Evolutionary conservation across 2,113 vertebrate species (phyloP).

Genomic region (Pungitius pungitius): DNA sequence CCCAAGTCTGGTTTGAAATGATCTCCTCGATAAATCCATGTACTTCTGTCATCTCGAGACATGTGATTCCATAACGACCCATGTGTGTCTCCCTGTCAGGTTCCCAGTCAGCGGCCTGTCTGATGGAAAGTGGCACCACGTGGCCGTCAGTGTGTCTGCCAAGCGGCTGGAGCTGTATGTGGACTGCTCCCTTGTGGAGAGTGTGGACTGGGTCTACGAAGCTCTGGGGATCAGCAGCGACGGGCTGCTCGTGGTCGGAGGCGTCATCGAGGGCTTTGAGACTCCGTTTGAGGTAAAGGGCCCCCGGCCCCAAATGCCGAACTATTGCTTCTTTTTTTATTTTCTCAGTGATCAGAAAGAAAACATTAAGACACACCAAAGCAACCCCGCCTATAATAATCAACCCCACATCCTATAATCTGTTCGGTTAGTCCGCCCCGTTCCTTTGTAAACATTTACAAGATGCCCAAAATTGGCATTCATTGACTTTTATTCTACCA

Average conservation of each 20-base stretch:
- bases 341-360: constrained; percentile 13
- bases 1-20: neutral
- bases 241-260: constrained; percentile 85
- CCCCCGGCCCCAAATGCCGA: neutral
- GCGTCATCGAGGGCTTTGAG: constrained; percentile 82
- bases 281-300: constrained; percentile 87
- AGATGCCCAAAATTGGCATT: neutral
- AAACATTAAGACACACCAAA: neutral
- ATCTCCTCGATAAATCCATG: neutral
- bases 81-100: constrained; percentile 64
- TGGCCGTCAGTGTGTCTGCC: constrained; percentile 84
- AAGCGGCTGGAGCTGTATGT: constrained; percentile 82
- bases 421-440: neutral
- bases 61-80: neutral
- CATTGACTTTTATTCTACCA: neutral
- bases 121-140: constrained; percentile 85
- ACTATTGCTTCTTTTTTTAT: neutral
- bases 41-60: neutral
- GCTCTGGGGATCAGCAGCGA: constrained; percentile 81
- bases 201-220: constrained; percentile 83
- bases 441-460: constrained; percentile 1
- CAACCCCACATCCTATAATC: neutral
- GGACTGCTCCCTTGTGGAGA: constrained; percentile 88
- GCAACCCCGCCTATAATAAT: neutral
- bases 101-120: constrained; percentile 83